Base-by-base conservation (phyloP, 2,113 vertebrate genomes). In the Phaetusa simplex region DNA sequence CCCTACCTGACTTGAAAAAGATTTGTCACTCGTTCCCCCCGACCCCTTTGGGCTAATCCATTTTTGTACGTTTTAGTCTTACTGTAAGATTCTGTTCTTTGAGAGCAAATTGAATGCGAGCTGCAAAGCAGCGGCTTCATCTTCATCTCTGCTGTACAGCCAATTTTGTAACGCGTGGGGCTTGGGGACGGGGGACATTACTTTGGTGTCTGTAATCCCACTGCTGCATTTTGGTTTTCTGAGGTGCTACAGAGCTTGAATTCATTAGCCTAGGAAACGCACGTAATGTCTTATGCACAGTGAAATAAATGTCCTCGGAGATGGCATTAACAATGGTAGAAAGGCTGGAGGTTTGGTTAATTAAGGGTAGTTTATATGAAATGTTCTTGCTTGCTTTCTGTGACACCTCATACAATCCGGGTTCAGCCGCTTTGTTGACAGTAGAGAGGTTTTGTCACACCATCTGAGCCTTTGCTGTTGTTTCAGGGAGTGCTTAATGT, bases 261-360 rank as follows among this genome's bases (percentile, higher is more conserved):
- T 69, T 53, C 0, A 0, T 42, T 47, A 11, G 38, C 27, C 20
- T 15, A 5, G 66, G 38, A 43, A 78, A 26, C 3, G 4, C 30
- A 5, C 0, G 0, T 22, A 8, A 12, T 6, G 17, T 29, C n/a
- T 43, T 15, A 6, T 0, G 6, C 47, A 9, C 24, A 24, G 29
- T 8, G 40, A 18, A 47, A 13, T 36, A 27, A 32, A 34, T 12
- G 34, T 61, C 47, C 61, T 32, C 0, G 0, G 53, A 40, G 1
- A 36, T 3, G 0, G 17, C 1, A 1, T 81, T 27, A 65, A 5
- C 36, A 19, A 5, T 15, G 53, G 7, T 8, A 11, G 40, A 65
- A 40, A 53, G 36, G 58, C 8, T 18, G 69, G 77, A 71, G 20
- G n/a, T 78, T 30, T 73, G 42, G 16, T 32, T 55, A n/a, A 27